Conservation (phyloP, 2,888 invertebrate genomes). For the Bellardia bayeri region DNA sequence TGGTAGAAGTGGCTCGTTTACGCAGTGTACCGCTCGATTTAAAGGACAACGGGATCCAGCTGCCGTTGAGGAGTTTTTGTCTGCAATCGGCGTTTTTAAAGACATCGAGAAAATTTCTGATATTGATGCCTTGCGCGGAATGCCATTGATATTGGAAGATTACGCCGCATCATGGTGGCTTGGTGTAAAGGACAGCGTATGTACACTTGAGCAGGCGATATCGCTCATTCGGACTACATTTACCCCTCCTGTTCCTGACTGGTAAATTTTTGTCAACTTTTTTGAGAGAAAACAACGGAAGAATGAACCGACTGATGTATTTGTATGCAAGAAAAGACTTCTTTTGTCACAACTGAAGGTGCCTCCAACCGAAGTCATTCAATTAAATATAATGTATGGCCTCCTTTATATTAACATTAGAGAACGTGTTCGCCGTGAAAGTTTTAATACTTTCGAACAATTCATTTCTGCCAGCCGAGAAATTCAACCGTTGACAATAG, state of each 20-base stretch:
- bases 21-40: slow-evolving; percentile 63
- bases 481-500: too few species aligned
- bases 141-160: slow-evolving; percentile 67
- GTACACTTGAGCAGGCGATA: slow-evolving; percentile 48
- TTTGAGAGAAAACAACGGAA: slow-evolving; percentile 49
- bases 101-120: slow-evolving; percentile 69
- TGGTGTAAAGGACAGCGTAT: slow-evolving; percentile 55
- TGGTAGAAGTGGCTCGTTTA: slow-evolving; percentile 54
- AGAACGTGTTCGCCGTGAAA: too few species aligned
- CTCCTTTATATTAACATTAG: slow-evolving; percentile 32
- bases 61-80: slow-evolving; percentile 65
- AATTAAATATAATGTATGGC: slow-evolving; percentile 47
- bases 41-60: slow-evolving; percentile 62
- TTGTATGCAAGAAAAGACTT: slow-evolving; percentile 54
- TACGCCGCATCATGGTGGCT: slow-evolving; percentile 72
- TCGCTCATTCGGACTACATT: slow-evolving; percentile 49
- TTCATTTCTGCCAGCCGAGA: too few species aligned
- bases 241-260: slow-evolving; percentile 50
- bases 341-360: slow-evolving; percentile 51
- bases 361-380: slow-evolving; percentile 23
- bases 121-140: slow-evolving; percentile 63
- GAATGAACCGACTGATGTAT: slow-evolving; percentile 39
- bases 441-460: too few species aligned
- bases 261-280: slow-evolving; percentile 59
- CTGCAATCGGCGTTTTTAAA: slow-evolving; percentile 65